Evolutionary conservation across 2,113 vertebrate genomes (phyloP).

Genomic region (Cottus gobio): DNA sequence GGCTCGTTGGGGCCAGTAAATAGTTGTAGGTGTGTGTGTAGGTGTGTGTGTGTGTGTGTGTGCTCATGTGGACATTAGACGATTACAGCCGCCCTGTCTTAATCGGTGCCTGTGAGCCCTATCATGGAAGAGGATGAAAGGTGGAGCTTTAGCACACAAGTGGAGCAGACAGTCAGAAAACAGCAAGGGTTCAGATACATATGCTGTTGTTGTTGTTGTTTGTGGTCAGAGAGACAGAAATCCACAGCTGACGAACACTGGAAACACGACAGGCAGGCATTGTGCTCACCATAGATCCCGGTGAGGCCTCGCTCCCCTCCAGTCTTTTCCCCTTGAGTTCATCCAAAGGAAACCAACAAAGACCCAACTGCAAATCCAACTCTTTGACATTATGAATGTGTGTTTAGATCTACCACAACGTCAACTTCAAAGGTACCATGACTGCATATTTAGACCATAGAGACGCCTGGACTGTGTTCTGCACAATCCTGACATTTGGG

Average conservation of each 20-base stretch:
- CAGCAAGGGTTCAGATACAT: not conserved
- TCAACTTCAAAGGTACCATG: not conserved
- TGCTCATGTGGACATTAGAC: constrained; percentile 70
- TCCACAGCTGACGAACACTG: constrained; percentile 19
- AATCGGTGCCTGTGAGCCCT: constrained; percentile 43
- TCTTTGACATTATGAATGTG: not conserved
- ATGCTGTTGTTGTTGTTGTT: constrained; percentile 6
- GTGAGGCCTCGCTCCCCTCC: not conserved
- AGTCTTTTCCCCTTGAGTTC: not conserved
- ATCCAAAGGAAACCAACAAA: too few species aligned
- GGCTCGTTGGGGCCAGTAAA: constrained; percentile 79
- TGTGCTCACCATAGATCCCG: not conserved
- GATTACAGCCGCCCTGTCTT: constrained; percentile 62
- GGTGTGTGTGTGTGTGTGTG: constrained; percentile 24
- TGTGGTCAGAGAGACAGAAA: constrained; percentile 19
- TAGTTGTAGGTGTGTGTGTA: constrained; percentile 44
- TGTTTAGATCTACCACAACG: not conserved
- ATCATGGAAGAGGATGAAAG: constrained; percentile 46
- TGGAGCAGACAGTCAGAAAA: constrained; percentile 24
- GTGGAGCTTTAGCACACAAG: constrained; percentile 43
- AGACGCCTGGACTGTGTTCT: not conserved
- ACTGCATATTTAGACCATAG: not conserved
- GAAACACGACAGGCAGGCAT: constrained; percentile 14
- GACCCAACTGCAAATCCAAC: not conserved
- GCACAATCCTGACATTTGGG: not conserved